phyloP scores from a whole-genome alignment of 2,113 vertebrate species.

The Bambusicola thoracicus region DNA sequence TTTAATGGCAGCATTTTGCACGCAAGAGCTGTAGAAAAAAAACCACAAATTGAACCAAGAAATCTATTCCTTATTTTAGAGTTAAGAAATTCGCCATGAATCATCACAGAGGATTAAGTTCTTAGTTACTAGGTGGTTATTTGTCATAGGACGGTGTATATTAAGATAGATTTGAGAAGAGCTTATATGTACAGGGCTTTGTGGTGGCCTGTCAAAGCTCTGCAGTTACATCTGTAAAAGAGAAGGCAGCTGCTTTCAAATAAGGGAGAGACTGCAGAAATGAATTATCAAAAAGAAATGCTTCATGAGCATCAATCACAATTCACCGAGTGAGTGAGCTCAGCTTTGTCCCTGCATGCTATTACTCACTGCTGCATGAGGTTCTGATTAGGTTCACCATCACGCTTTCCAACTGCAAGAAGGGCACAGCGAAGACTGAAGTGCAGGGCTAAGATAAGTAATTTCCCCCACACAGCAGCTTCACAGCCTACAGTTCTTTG shows the following conservation, averaged over 20 bases:
- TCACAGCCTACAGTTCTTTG: background rate
- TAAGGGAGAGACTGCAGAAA: background rate
- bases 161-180: background rate
- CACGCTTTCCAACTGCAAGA: background rate
- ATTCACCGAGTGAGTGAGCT: background rate
- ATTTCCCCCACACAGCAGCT: background rate
- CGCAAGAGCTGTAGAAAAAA: background rate
- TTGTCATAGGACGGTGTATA: background rate
- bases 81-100: background rate
- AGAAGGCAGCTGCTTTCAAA: background rate
- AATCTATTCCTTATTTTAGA: background rate
- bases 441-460: background rate
- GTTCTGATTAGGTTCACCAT: background rate
- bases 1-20: background rate
- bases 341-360: background rate
- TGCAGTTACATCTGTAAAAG: background rate
- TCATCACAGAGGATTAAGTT: background rate
- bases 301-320: background rate
- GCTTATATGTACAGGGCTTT: background rate
- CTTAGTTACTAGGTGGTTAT: background rate
- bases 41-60: background rate
- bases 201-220: background rate
- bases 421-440: background rate
- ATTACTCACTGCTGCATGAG: background rate
- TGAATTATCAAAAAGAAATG: background rate